phyloP scores from a whole-genome alignment of 2,797 vertebrate species.

The Lycodopsis pacificus region DNA sequence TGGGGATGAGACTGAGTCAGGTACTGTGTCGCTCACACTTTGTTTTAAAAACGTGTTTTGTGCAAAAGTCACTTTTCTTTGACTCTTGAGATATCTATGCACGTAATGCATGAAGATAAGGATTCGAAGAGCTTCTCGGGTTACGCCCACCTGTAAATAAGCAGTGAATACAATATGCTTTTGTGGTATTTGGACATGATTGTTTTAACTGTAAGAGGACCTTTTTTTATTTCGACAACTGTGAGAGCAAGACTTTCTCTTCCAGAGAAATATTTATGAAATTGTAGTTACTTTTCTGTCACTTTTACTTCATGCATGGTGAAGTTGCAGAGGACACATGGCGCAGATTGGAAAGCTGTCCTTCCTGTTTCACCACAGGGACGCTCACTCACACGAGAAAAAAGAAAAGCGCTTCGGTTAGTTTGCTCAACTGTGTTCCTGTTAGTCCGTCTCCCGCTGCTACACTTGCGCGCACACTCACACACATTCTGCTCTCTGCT shows the following conservation, averaged over 20 bases:
- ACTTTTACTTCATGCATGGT: neutral
- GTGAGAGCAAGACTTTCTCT: neutral
- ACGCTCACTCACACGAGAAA: neutral
- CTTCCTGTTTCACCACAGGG: slow-evolving; percentile 18
- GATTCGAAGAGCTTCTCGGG: neutral
- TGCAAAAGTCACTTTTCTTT: neutral
- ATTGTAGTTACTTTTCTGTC: neutral
- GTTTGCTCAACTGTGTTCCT: slow-evolving; percentile 45
- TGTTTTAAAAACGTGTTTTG: neutral
- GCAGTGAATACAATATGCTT: neutral
- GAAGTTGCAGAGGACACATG: neutral
- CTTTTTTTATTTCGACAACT: neutral
- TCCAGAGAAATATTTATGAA: neutral
- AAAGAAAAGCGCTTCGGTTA: slow-evolving; percentile 16
- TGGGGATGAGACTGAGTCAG: slow-evolving; percentile 93
- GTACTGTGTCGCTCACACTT: slow-evolving; percentile 62
- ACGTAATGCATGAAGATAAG: neutral
- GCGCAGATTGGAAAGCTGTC: slow-evolving; percentile 5
- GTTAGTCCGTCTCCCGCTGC: slow-evolving; percentile 23
- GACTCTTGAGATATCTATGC: neutral
- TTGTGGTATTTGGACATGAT: neutral
- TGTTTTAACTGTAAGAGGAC: neutral
- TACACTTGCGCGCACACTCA: neutral
- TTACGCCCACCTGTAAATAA: neutral
- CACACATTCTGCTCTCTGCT: slow-evolving; percentile 37